Conservation (phyloP, 1,140 invertebrate species). For the Cecropterus lyciades region DNA sequence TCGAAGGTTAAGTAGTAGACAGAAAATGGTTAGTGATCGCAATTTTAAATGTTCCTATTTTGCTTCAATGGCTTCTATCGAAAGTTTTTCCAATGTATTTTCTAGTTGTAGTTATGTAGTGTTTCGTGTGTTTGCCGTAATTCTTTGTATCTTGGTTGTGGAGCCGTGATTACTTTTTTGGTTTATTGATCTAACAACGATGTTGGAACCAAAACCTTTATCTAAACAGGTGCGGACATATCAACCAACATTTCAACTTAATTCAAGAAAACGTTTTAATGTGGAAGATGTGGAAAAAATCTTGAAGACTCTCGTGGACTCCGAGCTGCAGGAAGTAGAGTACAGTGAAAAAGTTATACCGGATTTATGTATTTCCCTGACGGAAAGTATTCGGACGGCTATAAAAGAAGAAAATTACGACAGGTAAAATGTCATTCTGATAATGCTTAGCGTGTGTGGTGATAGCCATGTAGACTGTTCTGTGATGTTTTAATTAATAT, state of each 20-base stretch:
- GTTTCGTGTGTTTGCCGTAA: neutral
- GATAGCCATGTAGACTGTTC: slow-evolving; percentile 5
- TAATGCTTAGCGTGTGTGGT: neutral
- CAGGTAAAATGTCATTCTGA: slow-evolving; percentile 57
- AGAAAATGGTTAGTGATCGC: slow-evolving; percentile 43
- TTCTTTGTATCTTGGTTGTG: neutral
- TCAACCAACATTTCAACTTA: slow-evolving; percentile 77
- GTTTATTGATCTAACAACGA: slow-evolving; percentile 68
- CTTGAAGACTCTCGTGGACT: slow-evolving; percentile 65
- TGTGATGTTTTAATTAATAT: slow-evolving; percentile 21
- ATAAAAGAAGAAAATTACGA: slow-evolving; percentile 81
- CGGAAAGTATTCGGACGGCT: slow-evolving; percentile 67
- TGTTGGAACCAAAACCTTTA: slow-evolving; percentile 52
- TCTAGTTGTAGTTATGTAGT: neutral
- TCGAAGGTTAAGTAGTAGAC: slow-evolving; percentile 46
- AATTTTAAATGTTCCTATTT: neutral
- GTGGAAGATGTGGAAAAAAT: slow-evolving; percentile 68
- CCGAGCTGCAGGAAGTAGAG: slow-evolving; percentile 74
- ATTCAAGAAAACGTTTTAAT: slow-evolving; percentile 69
- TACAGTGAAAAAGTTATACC: slow-evolving; percentile 73
- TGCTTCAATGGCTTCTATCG: neutral
- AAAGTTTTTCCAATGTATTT: neutral
- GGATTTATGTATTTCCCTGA: slow-evolving; percentile 67
- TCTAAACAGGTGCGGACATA: slow-evolving; percentile 72
- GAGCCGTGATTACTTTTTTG: neutral